Evolutionary conservation across 2,888 invertebrate species (phyloP).

Genomic region (Aleiodes alternator): DNA sequence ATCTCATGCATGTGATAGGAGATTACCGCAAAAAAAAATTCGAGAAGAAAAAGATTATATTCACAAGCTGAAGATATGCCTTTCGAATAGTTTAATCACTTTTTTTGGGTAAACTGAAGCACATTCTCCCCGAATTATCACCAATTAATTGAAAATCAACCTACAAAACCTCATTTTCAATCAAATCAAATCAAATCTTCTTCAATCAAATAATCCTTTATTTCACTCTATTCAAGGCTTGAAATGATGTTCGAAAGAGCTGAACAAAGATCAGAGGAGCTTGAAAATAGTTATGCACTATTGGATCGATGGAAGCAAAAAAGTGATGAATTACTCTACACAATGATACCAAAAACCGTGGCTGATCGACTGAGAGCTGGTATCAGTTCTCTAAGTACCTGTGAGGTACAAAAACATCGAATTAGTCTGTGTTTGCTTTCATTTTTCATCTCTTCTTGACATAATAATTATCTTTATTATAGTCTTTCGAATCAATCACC

Average conservation of each 20-base stretch:
- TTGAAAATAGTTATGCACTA: constrained; percentile 86
- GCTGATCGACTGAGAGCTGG: constrained; percentile 88
- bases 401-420: constrained; percentile 78
- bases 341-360: constrained; percentile 93
- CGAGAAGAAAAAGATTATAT: neutral
- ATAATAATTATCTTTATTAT: constrained; percentile 59
- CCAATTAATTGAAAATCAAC: too few species aligned
- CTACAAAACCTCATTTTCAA: too few species aligned
- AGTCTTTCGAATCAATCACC: constrained; percentile 87
- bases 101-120: too few species aligned
- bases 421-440: neutral
- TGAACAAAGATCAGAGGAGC: constrained; percentile 85
- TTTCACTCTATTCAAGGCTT: constrained; percentile 75
- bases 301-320: constrained; percentile 90
- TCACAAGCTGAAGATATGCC: too few species aligned
- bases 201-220: constrained; percentile 10
- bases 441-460: neutral
- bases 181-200: too few species aligned
- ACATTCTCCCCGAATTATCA: too few species aligned
- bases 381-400: constrained; percentile 85
- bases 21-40: too few species aligned
- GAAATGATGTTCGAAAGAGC: constrained; percentile 90
- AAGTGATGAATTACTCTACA: constrained; percentile 91
- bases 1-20: too few species aligned
- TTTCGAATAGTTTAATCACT: too few species aligned